A percentile compares a stretch with the other conserved stretches of the same genome.
phyloP scores from a whole-genome alignment of 2,888 invertebrate genomes.

The Elysia crispata region DNA sequence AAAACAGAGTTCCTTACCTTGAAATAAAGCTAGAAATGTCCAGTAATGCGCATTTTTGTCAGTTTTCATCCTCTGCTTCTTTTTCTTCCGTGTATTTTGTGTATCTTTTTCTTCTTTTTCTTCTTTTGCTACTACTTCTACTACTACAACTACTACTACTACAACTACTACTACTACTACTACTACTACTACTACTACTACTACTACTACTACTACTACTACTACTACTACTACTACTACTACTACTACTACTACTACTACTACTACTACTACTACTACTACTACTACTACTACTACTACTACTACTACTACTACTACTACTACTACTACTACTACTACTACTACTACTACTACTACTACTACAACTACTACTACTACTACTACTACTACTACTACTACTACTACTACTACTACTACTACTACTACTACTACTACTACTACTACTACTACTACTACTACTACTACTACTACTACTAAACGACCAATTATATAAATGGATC shows the following conservation, averaged over 20 bases:
- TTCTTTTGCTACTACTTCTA: too few relatives aligned
- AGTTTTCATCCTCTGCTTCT: too few relatives aligned
- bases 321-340: not conserved
- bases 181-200: not conserved
- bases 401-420: conserved; percentile 9
- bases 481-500: too few relatives aligned
- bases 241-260: not conserved
- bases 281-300: not conserved
- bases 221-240: not conserved
- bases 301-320: not conserved
- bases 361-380: conserved; percentile 1
- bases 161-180: not conserved
- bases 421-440: conserved; percentile 4
- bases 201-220: conserved; percentile 9
- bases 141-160: not conserved
- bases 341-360: conserved; percentile 4
- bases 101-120: too few relatives aligned
- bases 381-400: conserved; percentile 9
- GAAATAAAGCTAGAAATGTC: too few relatives aligned
- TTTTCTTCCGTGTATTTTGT: too few relatives aligned
- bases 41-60: too few relatives aligned
- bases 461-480: too few relatives aligned
- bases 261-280: not conserved
- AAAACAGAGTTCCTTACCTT: too few relatives aligned
- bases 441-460: conserved; percentile 9